Percentiles rank a stretch among this genome's conserved stretches.
Conservation (phyloP, 2,888 invertebrate species). For the Acrobasis repandana region DNA sequence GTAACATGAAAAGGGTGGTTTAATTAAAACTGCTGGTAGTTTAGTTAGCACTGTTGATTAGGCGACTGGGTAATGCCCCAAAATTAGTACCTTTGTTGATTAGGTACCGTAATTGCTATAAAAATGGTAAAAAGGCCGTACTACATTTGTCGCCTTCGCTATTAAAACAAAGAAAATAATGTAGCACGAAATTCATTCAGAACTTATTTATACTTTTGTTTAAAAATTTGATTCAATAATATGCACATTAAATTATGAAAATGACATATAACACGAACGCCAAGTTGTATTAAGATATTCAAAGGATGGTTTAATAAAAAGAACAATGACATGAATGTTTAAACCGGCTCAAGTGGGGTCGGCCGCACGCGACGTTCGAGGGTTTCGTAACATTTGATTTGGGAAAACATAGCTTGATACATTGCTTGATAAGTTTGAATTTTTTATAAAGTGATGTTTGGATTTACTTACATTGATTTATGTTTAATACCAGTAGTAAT, state of each 20-base stretch:
- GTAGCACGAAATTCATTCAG: background rate
- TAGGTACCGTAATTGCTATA: background rate
- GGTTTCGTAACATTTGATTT: background rate
- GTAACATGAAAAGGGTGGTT: background rate
- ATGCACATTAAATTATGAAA: background rate
- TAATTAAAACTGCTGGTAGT: background rate
- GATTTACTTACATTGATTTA: background rate
- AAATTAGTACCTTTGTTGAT: background rate
- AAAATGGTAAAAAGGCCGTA: background rate
- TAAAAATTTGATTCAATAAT: background rate
- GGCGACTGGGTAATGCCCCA: background rate
- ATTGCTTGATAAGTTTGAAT: constrained; percentile 1
- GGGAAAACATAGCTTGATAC: background rate
- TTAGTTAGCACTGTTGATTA: background rate
- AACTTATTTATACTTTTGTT: background rate
- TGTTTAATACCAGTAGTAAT: background rate
- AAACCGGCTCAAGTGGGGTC: constrained; percentile 5
- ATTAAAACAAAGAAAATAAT: background rate
- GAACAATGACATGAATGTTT: constrained; percentile 27
- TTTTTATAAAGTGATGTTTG: background rate
- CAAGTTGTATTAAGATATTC: constrained; percentile 34
- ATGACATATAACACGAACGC: background rate
- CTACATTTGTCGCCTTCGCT: background rate
- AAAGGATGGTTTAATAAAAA: constrained; percentile 39
- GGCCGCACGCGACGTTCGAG: constrained; percentile 9